Base-by-base conservation (phyloP, 2,797 vertebrate species). In the Hemitrygon akajei region DNA sequence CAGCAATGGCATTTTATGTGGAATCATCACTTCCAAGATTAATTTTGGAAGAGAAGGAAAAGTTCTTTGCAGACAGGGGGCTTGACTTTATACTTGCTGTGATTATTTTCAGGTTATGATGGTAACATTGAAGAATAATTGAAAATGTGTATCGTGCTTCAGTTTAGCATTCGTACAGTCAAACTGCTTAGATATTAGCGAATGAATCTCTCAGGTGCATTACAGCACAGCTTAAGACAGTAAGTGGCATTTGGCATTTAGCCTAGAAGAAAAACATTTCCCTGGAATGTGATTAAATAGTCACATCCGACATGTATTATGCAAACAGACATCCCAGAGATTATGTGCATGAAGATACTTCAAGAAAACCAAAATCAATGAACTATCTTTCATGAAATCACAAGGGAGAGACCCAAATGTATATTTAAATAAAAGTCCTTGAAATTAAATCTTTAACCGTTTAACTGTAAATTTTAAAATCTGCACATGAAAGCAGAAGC, bases 191-290 rank as follows among this genome's bases (percentile, higher is more conserved):
- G 7, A 30, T 69, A 69, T 69, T 60, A 89, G 69, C 10, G 63
- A n/a, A 89, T 37, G 60, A 89, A 37, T 89, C 86, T 89, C 60
- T 69, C n/a, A 89, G 86, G 86, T 69, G 37, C 34, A 69, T 89
- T 69, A 69, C 60, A 18, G 6, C 63, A 22, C 86, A 37, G 63
- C 18, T 5, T 7, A 22, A 18, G 86, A 69, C 86, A 69, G 18
- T 63, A 89, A 89, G 86, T 89, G 86, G 66, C n/a, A 69, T 63
- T 89, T 89, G 60, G 86, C 86, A 69, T 89, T 89, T 10, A 89
- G 86, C 86, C 60, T 69, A 22, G n/a, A 89, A 89, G n/a, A 34
- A 20, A 63, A 87, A 14, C 60, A n/a, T 34, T 63, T 69, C 86
- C n/a, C 86, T 20, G 20, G 7, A 89, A 66, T 37, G n/a, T 69